Conservation (phyloP, 2,797 vertebrate genomes). For the Apodemus agrarius region DNA sequence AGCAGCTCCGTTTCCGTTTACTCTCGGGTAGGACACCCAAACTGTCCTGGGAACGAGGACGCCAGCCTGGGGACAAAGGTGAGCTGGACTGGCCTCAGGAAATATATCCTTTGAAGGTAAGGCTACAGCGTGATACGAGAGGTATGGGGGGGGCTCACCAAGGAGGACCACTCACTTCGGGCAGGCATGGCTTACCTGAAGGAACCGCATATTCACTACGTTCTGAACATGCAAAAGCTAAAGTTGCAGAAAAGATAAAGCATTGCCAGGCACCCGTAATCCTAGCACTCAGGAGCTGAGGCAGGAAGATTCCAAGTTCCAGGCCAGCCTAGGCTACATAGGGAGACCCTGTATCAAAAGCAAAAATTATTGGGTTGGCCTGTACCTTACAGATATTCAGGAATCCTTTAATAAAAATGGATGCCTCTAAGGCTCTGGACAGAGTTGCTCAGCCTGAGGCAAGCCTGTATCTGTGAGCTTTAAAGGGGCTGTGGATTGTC, state of each 20-base stretch:
- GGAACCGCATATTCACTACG: not conserved
- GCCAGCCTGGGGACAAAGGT: not conserved
- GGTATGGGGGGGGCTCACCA: not conserved
- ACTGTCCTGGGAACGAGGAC: too few relatives aligned
- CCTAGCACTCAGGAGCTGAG: not conserved
- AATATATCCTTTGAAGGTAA: not conserved
- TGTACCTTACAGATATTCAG: not conserved
- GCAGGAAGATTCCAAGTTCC: not conserved
- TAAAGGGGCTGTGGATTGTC: not conserved
- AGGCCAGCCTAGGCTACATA: not conserved
- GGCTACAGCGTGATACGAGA: not conserved
- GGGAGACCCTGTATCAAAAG: not conserved
- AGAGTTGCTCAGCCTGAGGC: not conserved
- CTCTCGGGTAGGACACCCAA: not conserved
- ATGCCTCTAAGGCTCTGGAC: too few relatives aligned
- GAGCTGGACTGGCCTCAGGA: not conserved
- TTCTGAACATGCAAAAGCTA: not conserved
- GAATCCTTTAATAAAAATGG: not conserved
- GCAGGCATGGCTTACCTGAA: not conserved
- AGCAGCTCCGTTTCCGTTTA: fast-evolving
- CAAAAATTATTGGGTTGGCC: not conserved
- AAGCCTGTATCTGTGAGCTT: not conserved
- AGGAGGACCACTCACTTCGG: not conserved
- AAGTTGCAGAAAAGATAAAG: not conserved
- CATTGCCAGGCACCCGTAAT: not conserved